Evolutionary conservation across 2,113 vertebrate species (phyloP), one percentile per base, ranked within the genome.

Genomic region (Plectropomus leopardus): DNA sequence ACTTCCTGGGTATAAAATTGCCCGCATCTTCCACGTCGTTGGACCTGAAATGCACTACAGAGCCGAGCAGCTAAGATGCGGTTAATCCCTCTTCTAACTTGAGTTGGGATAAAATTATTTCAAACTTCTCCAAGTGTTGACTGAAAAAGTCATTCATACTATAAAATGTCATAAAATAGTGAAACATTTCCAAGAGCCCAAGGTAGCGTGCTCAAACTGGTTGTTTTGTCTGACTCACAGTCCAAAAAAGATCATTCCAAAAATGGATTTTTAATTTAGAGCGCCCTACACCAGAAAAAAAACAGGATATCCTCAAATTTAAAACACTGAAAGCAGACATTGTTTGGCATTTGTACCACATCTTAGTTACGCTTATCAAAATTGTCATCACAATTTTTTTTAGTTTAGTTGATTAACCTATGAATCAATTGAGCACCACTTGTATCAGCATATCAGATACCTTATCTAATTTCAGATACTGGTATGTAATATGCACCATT

Each of bases 111-210:
- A n/a, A n/a, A n/a, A n/a, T n/a, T n/a, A n/a, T n/a, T n/a, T n/a
- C n/a, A n/a, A n/a, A n/a, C n/a, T n/a, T n/a, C 4, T 21, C 6
- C 3, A 17, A n/a, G 9, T 10, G 21, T 9, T 16, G 0, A 5
- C 7, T 63, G 7, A 44, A 42, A 45, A 7, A 17, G 30, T 6
- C 19, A 17, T 51, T 53, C 13, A 70, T 4, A 13, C 4, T 55
- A 9, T 55, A 28, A 21, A 69, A 45, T 71, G 11, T 28, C 36
- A 28, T 10, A 57, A 26, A 48, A 32, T 47, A 16, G 42, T n/a
- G 1, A 45, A 45, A 19, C 16, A 32, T 11, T 57, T 72, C 19
- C 9, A 0, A 40, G 7, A 50, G 58, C 2, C 7, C 1, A 26
- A 26, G 32, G n/a, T 50, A 1, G 1, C 13, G 10, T 28, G 13